Base-by-base conservation (phyloP, 2,888 invertebrate species). In the Tricholauxania praeusta region DNA sequence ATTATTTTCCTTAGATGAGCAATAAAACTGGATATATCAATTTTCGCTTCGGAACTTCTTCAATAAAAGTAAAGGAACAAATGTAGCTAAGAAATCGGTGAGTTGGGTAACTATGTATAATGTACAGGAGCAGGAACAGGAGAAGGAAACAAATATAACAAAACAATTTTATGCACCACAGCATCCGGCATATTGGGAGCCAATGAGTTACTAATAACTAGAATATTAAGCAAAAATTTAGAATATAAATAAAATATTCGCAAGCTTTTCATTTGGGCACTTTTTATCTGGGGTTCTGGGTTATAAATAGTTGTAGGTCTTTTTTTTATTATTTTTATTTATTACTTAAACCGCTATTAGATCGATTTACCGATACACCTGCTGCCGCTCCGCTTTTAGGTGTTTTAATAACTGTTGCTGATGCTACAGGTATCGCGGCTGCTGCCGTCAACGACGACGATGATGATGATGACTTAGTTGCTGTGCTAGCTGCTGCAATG, bases 401-500 rank as follows among this genome's bases (percentile, higher is more conserved):
- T 53, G 53, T 39, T 39, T 39, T 39, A 10, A 39, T 39, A 39
- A 39, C 39, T 39, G 39, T 10, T 39, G 39, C 4, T 17, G 53
- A 53, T 53, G 4, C 53, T 53, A 17, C 53, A 12, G 17, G n/a
- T 15, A 53, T 17, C 8, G 17, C 19, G 53, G 53, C 53, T 17
- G 69, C 39, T 10, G 67, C 67, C 22, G 72, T 12, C 12, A 62
- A 63, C 2, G 73, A 59, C 2, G 77, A 73, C 22, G 79, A 49
- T 60, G 75, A 72, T 55, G 69, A 75, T 4, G 66, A 49, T 32
- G 72, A 48, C 32, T 78, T 65, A 12, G 66, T 15, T 12, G 68
- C 71, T 39, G 48, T 22, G 19, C 72, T n/a, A 22, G 72, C 52
- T 51, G 77, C 68, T 71, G 80, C 82, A 74, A 87, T 86, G 68